Base-by-base conservation (phyloP, 2,888 invertebrate genomes). In the Blastobasis adustella region DNA sequence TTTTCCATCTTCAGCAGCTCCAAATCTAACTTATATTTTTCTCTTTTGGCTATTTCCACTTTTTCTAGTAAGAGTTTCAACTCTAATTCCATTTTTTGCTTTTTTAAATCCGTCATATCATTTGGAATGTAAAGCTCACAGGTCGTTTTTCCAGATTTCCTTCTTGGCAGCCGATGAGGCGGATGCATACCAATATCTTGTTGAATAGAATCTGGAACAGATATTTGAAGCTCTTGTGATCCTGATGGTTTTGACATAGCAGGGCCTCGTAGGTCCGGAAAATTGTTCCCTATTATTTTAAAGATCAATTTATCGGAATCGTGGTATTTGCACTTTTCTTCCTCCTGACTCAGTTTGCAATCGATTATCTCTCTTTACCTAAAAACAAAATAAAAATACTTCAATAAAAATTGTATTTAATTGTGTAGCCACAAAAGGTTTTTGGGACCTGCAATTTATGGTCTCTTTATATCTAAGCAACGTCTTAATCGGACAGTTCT, bases 311-410 rank as follows among this genome's bases (percentile, higher is more conserved):
- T 48, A 45, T 54, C 53, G 46, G 46, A 48, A 46, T 49, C 50
- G 8, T 50, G 50, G 10, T 54, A 53, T 45, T 41, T 50, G 10
- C 45, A 45, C 50, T 49, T 50, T 54, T 51, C 46, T 49, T 48
- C 47, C 51, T 43, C 45, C 48, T 5, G n/a, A n/a, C n/a, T n/a
- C n/a, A n/a, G n/a, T n/a, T n/a, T n/a, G 45, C 37, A 10, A 23
- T 38, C 48, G 47, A 47, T 45, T 53, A 47, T 45, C 50, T 46
- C 49, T 48, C 47, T 54, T 54, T 54, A 45, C 47, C 48, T 54
- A 38, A 48, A 50, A 52, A 41, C 6, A 23, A 10, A 37, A 23
- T 23, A 23, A 23, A 23, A 23, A 23, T 23, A 23, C 23, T 23
- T 23, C 23, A 23, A 23, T 23, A 3, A 23, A 23, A 2, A 2